phyloP scores from a whole-genome alignment of 2,888 invertebrate genomes.

The Dusona sp. region DNA sequence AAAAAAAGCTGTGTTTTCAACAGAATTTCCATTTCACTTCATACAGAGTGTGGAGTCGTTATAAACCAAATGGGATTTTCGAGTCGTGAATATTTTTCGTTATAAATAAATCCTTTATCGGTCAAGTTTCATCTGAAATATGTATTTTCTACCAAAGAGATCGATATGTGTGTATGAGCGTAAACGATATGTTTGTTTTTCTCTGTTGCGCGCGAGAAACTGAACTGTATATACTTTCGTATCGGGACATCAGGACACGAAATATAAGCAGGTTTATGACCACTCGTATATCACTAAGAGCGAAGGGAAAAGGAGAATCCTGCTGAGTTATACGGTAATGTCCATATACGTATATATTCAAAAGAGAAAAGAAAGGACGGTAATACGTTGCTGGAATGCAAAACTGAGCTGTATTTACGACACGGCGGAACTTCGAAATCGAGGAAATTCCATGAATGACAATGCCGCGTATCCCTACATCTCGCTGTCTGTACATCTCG shows the following conservation, averaged over 20 bases:
- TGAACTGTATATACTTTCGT: slow-evolving; percentile 25
- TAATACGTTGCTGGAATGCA: slow-evolving; percentile 51
- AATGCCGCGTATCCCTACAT: slow-evolving; percentile 33
- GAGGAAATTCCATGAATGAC: slow-evolving; percentile 63
- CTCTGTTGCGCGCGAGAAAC: not conserved
- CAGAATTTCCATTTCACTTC: not conserved
- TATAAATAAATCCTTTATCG: slow-evolving; percentile 19
- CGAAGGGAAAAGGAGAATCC: slow-evolving; percentile 50
- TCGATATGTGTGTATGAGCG: not conserved
- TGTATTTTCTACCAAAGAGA: not conserved
- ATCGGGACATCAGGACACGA: slow-evolving; percentile 41
- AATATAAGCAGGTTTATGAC: slow-evolving; percentile 56
- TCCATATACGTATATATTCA: not conserved
- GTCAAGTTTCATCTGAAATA: not conserved
- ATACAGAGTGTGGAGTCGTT: not conserved
- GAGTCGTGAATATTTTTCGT: not conserved
- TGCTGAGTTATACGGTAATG: slow-evolving; percentile 6
- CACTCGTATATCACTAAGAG: slow-evolving; percentile 56
- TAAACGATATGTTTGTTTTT: slow-evolving; percentile 14
- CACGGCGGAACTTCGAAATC: slow-evolving; percentile 44
- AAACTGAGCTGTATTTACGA: slow-evolving; percentile 46
- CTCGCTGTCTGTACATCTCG: not conserved
- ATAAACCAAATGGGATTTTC: not conserved
- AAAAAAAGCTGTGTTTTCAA: not conserved
- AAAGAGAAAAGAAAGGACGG: slow-evolving; percentile 33